Base-by-base conservation (phyloP, 2,888 invertebrate genomes). In the Drosophila monieri region DNA sequence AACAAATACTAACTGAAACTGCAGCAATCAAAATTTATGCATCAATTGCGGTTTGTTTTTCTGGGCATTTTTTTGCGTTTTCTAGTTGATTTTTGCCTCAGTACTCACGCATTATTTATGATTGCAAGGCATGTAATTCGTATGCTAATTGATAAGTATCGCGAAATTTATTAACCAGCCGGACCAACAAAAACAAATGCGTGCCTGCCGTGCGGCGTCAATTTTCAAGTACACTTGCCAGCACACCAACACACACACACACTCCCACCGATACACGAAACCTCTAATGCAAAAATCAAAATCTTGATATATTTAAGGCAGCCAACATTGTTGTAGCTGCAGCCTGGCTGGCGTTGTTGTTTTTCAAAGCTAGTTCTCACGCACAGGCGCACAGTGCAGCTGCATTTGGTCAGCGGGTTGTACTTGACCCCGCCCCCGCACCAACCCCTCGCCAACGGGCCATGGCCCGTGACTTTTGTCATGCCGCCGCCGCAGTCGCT, bases 91-190 rank as follows among this genome's bases (percentile, higher is more conserved):
- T 61, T 74, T 46, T 58, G 66, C 72, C n/a, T 59, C 9, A 44
- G 58, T 73, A 78, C 75, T 74, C 83, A 89, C 89, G 88, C 89
- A 89, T 89, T 89, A 89, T 89, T 89, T 89, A 89, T 89, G 87
- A 88, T 85, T 88, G 79, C 84, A 88, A 83, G 80, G 75, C 89
- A 89, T 89, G 88, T 89, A 89, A 88, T 85, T 85, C 85, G 85
- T 85, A 85, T 85, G 85, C 85, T 88, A 85, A 85, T 85, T 88
- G 85, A 85, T 85, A 88, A 85, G 81, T 85, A 88, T 85, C 88
- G 86, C 37, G 67, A 80, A 86, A 89, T 86, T 89, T 89, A 88
- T 88, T 86, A 89, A 73, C 83, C 78, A 77, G 73, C 75, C 68
- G 69, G 73, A 62, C 80, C 44, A 52, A 23, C 58, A 68, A 32